Evolutionary conservation across 2,113 vertebrate genomes (phyloP), one percentile per base, ranked within the genome.

Genomic region (Varanus salvator): DNA sequence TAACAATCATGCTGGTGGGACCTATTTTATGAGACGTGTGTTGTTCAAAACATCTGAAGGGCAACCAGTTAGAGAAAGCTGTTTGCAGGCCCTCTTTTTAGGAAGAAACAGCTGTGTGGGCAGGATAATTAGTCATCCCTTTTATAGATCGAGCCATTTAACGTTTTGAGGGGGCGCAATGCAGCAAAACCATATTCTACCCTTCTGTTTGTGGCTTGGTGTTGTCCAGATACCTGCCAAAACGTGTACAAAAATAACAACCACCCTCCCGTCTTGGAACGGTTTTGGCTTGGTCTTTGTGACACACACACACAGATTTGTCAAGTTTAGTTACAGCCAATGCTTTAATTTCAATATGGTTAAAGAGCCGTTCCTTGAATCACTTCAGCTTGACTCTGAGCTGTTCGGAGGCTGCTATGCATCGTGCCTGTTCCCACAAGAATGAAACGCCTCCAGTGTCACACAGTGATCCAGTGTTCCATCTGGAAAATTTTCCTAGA

Each of bases 301-400:
- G 87, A 84, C 89, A 31, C 71, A 89, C 84, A 38, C 69, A 14
- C n/a, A 92, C 82, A 90, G 88, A 31, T 31, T 92, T 95, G 93
- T 93, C 87, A 90, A 90, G 80, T 90, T 95, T 90, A 95, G 77
- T 81, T 94, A 76, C 75, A 92, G 87, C 72, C 92, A 89, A 54
- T 95, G 84, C 88, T 96, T 95, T 94, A 90, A 91, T 93, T 93
- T 93, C 92, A 95, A 90, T 93, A 90, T n/a, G 78, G 72, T 69
- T 84, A 93, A 52, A 95, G 94, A 96, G 90, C 95, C 93, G 94
- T 92, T 60, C 27, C 90, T 91, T 95, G 94, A 95, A 94, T 96
- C 94, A 94, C 85, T 95, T 94, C 83, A 90, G 89, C 93, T 95
- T 94, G 81, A 93, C 85, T 93, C 60, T 57, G 80, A 94, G 48